Base-by-base conservation (phyloP, 2,888 invertebrate genomes). In the Heliothis peltigera region DNA sequence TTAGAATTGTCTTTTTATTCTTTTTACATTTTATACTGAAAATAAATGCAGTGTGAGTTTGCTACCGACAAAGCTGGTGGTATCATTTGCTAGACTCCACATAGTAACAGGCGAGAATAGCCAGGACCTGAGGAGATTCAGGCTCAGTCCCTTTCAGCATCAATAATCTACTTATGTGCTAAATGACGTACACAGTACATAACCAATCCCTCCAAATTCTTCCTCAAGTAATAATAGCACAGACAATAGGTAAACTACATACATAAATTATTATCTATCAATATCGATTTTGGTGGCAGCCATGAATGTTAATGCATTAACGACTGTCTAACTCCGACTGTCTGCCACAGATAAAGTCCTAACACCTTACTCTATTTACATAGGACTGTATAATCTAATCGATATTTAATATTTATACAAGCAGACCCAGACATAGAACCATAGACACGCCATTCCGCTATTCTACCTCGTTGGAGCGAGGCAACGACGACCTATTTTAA, bases 341-440 rank as follows among this genome's bases (percentile, higher is more conserved):
- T 56, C 49, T 48, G 19, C 44, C 56, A 28, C 22, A 67, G 74
- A 73, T 77, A 73, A 73, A 61, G 28, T 18, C 53, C 57, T 25
- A 39, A 47, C 48, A 62, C 52, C 44, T 61, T 35, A 17, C 39
- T 59, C 17, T 17, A 42, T 77, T 77, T 77, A 46, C 62, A 56
- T 57, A 77, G 55, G 74, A 66, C 49, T 21, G 19, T 52, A 52
- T 59, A 70, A 77, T 65, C 66, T 73, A 65, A 72, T 77, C 73
- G 47, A 61, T 52, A 48, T 65, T 72, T 46, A 49, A 18, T 66
- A 28, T 48, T 52, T 52, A 63, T 39, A 66, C 18, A 39, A 62
- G n/a, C 65, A 35, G 15, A 53, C 32, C 1, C 25, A 39, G 15
- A 39, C 15, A n/a, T n/a, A 39, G 32, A 10, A 32, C 32, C 32